Percentiles rank a stretch among this genome's conserved stretches.
phyloP scores from a whole-genome alignment of 2,888 invertebrate species.

The Mylabris sibirica region DNA sequence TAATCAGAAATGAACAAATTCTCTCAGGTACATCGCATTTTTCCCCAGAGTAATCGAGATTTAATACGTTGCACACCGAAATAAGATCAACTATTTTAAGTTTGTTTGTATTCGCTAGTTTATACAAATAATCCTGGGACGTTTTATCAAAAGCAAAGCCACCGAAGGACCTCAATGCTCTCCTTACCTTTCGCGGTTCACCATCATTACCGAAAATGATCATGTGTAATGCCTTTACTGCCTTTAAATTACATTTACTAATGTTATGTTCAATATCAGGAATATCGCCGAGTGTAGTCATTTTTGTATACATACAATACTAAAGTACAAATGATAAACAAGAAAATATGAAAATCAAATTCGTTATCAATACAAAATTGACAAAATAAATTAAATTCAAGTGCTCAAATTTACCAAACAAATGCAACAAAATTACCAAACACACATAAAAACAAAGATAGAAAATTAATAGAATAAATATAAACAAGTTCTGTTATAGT shows the following conservation, averaged over 20 bases:
- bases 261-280: slow-evolving; percentile 21
- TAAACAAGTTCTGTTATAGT: no score
- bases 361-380: no score
- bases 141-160: slow-evolving; percentile 17
- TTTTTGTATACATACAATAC: neutral
- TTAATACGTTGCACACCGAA: slow-evolving; percentile 30
- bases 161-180: slow-evolving; percentile 20
- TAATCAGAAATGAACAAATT: slow-evolving; percentile 24
- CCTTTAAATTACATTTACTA: slow-evolving; percentile 18
- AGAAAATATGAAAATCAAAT: no score
- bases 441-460: no score
- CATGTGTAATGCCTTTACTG: slow-evolving; percentile 10
- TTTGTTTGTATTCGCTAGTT: no score
- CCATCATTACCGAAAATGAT: slow-evolving; percentile 26
- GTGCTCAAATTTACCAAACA: no score
- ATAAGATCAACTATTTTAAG: slow-evolving; percentile 27
- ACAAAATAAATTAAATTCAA: no score
- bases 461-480: no score
- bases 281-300: slow-evolving; percentile 17
- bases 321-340: no score
- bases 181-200: slow-evolving; percentile 21
- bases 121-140: slow-evolving; percentile 20
- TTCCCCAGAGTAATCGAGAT: slow-evolving; percentile 26
- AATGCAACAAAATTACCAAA: no score
- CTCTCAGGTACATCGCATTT: slow-evolving; percentile 20